Percentiles rank a stretch among this genome's conserved stretches.
Conservation (phyloP, 2,113 vertebrate genomes). For the Quiscalus mexicanus region DNA sequence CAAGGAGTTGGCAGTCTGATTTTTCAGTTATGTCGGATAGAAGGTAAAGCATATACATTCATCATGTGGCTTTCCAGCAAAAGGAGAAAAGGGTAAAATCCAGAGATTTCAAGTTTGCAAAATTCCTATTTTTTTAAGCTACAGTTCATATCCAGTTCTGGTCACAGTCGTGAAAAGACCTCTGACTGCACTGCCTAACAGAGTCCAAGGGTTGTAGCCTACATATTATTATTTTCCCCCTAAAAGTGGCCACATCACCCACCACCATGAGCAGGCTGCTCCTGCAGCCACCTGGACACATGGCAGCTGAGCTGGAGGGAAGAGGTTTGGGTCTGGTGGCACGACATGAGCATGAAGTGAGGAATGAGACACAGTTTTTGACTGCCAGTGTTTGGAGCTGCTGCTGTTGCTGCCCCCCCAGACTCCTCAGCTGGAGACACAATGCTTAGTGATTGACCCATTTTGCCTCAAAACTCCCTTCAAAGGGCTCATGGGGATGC, state of each 20-base stretch:
- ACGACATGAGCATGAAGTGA: neutral
- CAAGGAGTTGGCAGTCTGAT: slow-evolving; percentile 74
- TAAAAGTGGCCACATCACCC: neutral
- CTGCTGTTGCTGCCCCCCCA: neutral
- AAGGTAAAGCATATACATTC: slow-evolving; percentile 79
- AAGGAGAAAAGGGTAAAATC: slow-evolving; percentile 57
- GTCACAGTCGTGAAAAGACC: slow-evolving; percentile 40
- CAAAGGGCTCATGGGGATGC: neutral
- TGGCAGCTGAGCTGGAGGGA: neutral
- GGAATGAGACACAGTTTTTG: neutral
- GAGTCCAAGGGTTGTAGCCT: slow-evolving; percentile 33
- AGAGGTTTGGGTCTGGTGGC: neutral
- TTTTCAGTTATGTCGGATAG: slow-evolving; percentile 62
- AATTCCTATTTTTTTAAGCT: slow-evolving; percentile 62
- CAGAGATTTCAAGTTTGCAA: slow-evolving; percentile 74
- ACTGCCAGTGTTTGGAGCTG: neutral
- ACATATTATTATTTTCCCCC: neutral
- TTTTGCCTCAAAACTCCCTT: neutral
- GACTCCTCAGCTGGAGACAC: neutral
- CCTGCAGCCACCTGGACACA: neutral
- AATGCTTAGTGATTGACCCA: neutral
- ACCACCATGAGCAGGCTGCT: neutral
- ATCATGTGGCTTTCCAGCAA: slow-evolving; percentile 77
- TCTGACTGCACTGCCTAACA: slow-evolving; percentile 9
- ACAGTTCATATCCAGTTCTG: slow-evolving; percentile 74